Evolutionary conservation across 2,113 vertebrate genomes (phyloP), one percentile per base, ranked within the genome.

Genomic region (Microtus oregoni): DNA sequence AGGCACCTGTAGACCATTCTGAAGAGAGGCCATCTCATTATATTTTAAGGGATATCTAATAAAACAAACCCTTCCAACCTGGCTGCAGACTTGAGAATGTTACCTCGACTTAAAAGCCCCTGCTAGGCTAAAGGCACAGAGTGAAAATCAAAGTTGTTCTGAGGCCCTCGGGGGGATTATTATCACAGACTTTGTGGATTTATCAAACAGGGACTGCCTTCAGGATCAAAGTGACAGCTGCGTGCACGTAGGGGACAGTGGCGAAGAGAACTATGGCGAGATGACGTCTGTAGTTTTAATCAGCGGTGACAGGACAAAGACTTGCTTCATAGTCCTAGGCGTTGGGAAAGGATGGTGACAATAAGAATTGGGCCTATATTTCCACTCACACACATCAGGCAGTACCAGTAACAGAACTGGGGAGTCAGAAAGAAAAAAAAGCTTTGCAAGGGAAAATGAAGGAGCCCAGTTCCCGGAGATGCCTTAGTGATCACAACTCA

Each of bases 401-500:
- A 35, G 38, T 52, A 47, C 68, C 41, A 22, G 77, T 63, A 94
- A 78, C 41, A 78, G 91, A 91, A 86, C 58, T 88, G 63, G 73
- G 78, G 86, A 92, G 72, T 76, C 35, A 90, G 67, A 47, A 89
- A 70, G 65, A 24, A 55, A 22, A 93, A 55, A 93, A 55, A 97
- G n/a, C 44, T 98, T 91, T 70, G 77, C 67, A 89, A 92, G 58
- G 55, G 93, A 86, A 78, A 97, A 92, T 55, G 90, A 96, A 96
- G 83, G 89, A 73, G 67, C 86, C 95, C 73, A 89, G 90, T 63
- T 70, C 68, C 73, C n/a, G 97, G 95, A 95, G 92, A 92, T 47
- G 63, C 89, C 76, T 75, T 88, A 65, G 92, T 61, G 97, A 97
- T 97, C 82, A 79, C 95, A 50, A 72, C n/a, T 94, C 77, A 73